Base-by-base conservation (phyloP, 2,113 vertebrate genomes). In the Gobius niger region DNA sequence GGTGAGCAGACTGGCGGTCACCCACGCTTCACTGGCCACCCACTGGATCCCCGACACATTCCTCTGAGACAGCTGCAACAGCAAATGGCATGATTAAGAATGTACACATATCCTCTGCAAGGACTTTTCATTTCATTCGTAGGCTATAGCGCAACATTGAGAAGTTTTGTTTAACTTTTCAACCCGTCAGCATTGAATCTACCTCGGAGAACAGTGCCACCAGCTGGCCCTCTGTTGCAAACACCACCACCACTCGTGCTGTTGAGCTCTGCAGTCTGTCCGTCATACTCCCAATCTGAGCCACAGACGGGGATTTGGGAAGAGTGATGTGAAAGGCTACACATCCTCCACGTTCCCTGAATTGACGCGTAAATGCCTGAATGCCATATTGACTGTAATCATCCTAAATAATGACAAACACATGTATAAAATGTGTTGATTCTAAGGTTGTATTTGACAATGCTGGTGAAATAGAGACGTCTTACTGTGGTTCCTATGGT, bases 381-480 rank as follows among this genome's bases (percentile, higher is more conserved):
- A 93, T 92, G 3, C 91, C 92, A 50, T 92, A 91, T 0, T 52
- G 88, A 70, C 92, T 92, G 66, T 93, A 93, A 70, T 92, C 93
- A 54, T 93, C 91, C 73, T 93, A 34, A 34, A 34, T 34, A 34
- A 34, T 34, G 5, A 34, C 51, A 75, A 82, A 64, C 9, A 18
- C 1, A 64, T 1, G 50, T 5, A 51, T 4, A 64, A 7, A 40
- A 40, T 34, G 11, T 7, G 40, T 14, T 57, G 40, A 40, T 12
- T 40, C 24, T 34, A 34, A 57, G 19, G 11, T 52, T n/a, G 15
- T 14, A 40, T 19, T 57, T 40, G 12, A 57, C 24, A 57, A 57
- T 40, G 6, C 9, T 59, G 5, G 60, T 47, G 16, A 52, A 63
- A 5, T 16, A 11, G 15, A 34, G 3, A 0, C 42, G 60, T 70